Conservation (phyloP, 2,888 invertebrate genomes). For the Athalia circularis region DNA sequence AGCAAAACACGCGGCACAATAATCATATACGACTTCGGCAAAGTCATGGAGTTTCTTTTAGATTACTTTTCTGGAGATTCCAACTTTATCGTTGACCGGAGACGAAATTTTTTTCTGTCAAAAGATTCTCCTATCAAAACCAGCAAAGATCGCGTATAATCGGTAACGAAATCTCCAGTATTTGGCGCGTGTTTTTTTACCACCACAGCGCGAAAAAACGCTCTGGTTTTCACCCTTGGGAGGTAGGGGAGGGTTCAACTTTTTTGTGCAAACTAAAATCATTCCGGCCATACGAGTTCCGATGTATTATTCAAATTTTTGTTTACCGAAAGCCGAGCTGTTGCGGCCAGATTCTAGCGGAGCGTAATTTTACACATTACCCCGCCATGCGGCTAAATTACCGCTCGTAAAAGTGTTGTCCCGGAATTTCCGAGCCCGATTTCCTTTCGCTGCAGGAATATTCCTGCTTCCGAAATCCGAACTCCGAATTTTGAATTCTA, state of each 20-base stretch:
- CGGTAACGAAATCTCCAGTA: too few species aligned
- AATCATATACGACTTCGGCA: neutral
- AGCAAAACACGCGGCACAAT: neutral
- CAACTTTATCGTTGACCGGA: neutral
- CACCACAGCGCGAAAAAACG: too few species aligned
- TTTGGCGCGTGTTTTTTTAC: too few species aligned
- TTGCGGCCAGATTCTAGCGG: too few species aligned
- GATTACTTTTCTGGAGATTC: neutral
- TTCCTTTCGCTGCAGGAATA: too few species aligned
- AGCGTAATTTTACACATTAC: too few species aligned
- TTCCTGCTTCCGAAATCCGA: too few species aligned
- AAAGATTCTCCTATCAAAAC: neutral
- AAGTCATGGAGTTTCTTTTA: neutral
- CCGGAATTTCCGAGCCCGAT: neutral
- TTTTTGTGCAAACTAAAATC: too few species aligned
- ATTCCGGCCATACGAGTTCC: neutral
- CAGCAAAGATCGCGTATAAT: too few species aligned
- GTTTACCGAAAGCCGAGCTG: constrained; percentile 7
- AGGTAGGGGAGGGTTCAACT: too few species aligned
- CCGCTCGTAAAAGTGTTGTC: neutral
- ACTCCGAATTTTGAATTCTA: neutral
- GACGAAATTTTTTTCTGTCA: neutral
- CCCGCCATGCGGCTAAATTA: too few species aligned
- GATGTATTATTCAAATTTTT: constrained; percentile 21
- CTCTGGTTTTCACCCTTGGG: too few species aligned